Percentiles rank a stretch among this genome's conserved stretches.
These are phyloP conservation scores for Enteromius trimaculatus DNA, from an alignment of 2,797 vertebrate species.

Conservation along the genomic window DNA sequence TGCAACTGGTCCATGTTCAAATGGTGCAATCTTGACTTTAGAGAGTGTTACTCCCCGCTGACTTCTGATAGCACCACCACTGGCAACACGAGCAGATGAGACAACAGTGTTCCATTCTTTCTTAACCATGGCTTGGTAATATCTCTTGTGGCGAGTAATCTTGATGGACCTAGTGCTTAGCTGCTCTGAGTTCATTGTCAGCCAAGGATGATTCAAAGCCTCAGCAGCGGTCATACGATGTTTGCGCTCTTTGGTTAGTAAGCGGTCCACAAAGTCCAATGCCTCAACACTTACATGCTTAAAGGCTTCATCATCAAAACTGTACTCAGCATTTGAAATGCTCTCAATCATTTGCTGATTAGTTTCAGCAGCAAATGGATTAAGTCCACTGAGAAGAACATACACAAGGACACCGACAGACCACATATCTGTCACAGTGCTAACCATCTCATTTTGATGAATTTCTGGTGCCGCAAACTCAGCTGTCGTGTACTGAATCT, in stretches of 20 bases:
- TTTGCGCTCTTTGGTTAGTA: constrained; percentile 95
- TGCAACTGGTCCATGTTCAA: constrained; percentile 93
- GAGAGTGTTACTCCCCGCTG: constrained; percentile 90
- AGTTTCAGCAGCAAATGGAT: constrained; percentile 97
- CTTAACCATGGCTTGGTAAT: constrained; percentile 91
- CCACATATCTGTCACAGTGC: constrained; percentile 97
- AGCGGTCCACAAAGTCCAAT: constrained; percentile 93
- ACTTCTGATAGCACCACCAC: constrained; percentile 90
- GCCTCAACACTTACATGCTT: constrained; percentile 89
- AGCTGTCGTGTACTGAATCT: constrained; percentile 90
- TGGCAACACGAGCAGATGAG: constrained; percentile 91
- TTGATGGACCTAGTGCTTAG: constrained; percentile 87
- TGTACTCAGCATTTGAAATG: constrained; percentile 93
- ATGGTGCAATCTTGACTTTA: constrained; percentile 96
- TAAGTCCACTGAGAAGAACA: constrained; percentile 92
- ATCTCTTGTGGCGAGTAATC: constrained; percentile 91
- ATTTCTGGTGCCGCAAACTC: constrained; percentile 97
- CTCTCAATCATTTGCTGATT: constrained; percentile 97
- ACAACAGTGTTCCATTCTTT: constrained; percentile 95
- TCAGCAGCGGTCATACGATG: constrained; percentile 94
- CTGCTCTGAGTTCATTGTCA: constrained; percentile 86
- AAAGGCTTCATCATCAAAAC: constrained; percentile 95
- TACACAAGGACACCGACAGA: constrained; percentile 92
- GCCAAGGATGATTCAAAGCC: constrained; percentile 90
- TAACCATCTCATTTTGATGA: constrained; percentile 95